phyloP scores from a whole-genome alignment of 92 coral and sea anemone species.

The Montipora capitata region DNA sequence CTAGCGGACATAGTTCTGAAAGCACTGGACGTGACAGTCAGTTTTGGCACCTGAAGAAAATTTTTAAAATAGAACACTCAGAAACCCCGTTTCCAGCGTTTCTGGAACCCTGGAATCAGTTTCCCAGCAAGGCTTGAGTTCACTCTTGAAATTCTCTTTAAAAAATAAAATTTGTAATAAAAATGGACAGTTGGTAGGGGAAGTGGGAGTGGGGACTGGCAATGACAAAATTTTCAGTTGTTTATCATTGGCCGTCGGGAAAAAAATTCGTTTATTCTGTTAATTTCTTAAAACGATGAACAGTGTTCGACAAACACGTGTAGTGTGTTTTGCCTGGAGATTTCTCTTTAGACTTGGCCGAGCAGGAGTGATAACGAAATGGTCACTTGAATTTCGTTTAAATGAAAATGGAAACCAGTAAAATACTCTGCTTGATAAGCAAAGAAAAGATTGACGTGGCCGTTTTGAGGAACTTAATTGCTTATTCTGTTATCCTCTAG shows the following conservation, averaged over 20 bases:
- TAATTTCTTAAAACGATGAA: background rate
- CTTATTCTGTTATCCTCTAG: conserved; percentile 23
- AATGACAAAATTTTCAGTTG: too few relatives aligned
- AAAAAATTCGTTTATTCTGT: background rate
- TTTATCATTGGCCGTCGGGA: background rate
- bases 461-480: conserved; percentile 11
- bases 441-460: background rate
- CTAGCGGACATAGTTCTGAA: background rate
- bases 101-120: background rate
- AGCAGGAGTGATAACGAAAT: conserved; percentile 20
- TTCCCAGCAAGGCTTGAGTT: background rate
- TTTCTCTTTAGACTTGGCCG: conserved; percentile 10
- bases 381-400: conserved; percentile 13
- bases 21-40: conserved; percentile 14
- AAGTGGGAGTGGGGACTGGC: too few relatives aligned
- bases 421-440: background rate
- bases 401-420: conserved; percentile 13
- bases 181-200: too few relatives aligned
- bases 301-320: background rate
- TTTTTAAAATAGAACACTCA: conserved; percentile 9
- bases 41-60: background rate
- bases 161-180: too few relatives aligned
- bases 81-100: background rate
- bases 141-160: background rate
- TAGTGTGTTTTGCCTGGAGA: conserved; percentile 4